Base-by-base conservation (phyloP, 2,113 vertebrate species). In the Mastomys natalensis region DNA sequence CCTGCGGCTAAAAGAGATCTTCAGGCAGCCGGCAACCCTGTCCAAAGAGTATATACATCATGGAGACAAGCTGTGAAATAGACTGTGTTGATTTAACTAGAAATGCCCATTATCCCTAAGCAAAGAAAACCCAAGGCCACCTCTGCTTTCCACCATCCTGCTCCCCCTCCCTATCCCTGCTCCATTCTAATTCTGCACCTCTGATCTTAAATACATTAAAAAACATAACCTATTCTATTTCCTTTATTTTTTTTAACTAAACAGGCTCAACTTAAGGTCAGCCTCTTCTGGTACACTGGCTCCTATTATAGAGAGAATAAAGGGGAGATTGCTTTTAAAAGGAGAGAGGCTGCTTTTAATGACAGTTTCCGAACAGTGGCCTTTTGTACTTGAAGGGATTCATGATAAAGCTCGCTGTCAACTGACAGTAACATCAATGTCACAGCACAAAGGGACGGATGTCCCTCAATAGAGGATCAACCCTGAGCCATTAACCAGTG, bases 381-480 rank as follows among this genome's bases (percentile, higher is more conserved):
- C 98, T 97, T 98, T 97, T 98, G 98, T 97, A 97, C 96, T 98
- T 97, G 76, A 92, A 93, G 68, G 91, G 97, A 95, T 17, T 72
- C 98, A 95, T 97, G 96, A 78, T 62, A 96, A 98, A 98, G 98
- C 97, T 98, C 93, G 31, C 96, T 98, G 98, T 97, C 98, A 98
- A 92, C 97, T 21, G 72, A 93, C 97, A 97, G 96, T 0, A 92
- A 95, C 98, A 97, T 98, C 98, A 98, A 82, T 91, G 96, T 92
- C 98, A 95, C 43, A 13, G 96, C 90, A 96, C 97, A 97, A 95
- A 97, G 95, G 97, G 90, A 97, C 0, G 0, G 80, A 96, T 89
- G 84, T 92, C 81, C 97, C 96, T 97, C 96, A 81, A 62, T 84
- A 93, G 3, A 62, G 98, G 84, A 95, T 96, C 97, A 95, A 97